Percentiles rank a stretch among this genome's conserved stretches.
These are phyloP conservation scores for Drosophila malerkotliana DNA, from an alignment of 1,140 invertebrate species.

Conservation along the genomic window DNA sequence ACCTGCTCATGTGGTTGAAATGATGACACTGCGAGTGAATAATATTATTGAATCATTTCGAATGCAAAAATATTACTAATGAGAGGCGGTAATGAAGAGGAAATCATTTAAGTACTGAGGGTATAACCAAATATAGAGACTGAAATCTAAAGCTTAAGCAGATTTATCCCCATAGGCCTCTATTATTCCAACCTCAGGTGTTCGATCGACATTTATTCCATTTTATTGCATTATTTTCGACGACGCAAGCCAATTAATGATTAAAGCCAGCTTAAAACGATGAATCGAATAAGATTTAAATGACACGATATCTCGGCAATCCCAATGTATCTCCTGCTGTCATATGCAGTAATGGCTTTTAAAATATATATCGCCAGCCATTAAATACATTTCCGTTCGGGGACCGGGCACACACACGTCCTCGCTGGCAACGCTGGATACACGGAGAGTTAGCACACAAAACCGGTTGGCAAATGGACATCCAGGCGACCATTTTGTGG, in stretches of 20 bases:
- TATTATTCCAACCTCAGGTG: neutral
- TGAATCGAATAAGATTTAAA: conserved; percentile 28
- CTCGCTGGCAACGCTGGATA: neutral
- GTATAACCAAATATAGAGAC: too few species aligned
- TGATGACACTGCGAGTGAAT: neutral
- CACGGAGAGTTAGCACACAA: conserved; percentile 50
- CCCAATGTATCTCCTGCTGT: conserved; percentile 56
- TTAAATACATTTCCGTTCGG: conserved; percentile 56
- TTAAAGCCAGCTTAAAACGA: conserved; percentile 28
- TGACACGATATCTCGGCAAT: conserved; percentile 22
- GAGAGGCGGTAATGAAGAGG: too few species aligned
- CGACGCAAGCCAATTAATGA: conserved; percentile 31
- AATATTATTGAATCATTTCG: neutral
- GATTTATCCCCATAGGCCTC: neutral
- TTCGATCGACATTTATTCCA: conserved; percentile 1
- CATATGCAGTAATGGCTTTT: conserved; percentile 62
- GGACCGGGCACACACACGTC: conserved; percentile 5
- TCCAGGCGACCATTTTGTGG: conserved; percentile 59
- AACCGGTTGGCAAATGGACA: conserved; percentile 60
- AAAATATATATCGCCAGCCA: conserved; percentile 59
- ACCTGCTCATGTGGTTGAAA: neutral
- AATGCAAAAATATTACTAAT: too few species aligned
- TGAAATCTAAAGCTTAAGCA: too few species aligned
- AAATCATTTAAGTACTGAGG: too few species aligned
- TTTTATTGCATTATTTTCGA: neutral